Conservation (phyloP, 2,888 invertebrate species). For the Xanthorhoe spadicearia region DNA sequence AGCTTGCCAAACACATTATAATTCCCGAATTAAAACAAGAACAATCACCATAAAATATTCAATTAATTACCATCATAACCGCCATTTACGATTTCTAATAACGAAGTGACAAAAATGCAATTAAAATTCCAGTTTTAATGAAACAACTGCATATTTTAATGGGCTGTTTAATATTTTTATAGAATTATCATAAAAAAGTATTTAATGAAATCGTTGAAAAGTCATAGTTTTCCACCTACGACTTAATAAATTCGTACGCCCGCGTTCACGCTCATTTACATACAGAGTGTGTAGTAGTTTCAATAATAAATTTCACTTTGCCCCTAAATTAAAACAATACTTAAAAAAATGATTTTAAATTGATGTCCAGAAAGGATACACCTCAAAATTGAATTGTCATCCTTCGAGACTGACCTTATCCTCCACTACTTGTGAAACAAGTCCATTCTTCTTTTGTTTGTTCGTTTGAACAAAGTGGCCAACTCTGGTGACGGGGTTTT, state of each 20-base stretch:
- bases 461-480: too few species aligned
- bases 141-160: constrained; percentile 38
- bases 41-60: constrained; percentile 28
- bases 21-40: constrained; percentile 18
- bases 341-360: neutral
- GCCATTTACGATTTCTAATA: constrained; percentile 27
- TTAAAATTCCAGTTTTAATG: constrained; percentile 40
- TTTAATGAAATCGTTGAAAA: constrained; percentile 7
- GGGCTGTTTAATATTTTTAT: constrained; percentile 34
- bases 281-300: constrained; percentile 7
- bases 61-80: constrained; percentile 31
- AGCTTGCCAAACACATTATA: constrained; percentile 21
- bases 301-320: neutral
- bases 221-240: constrained; percentile 49
- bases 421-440: too few species aligned
- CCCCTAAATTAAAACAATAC: neutral
- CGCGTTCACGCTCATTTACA: constrained; percentile 69
- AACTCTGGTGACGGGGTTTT: too few species aligned
- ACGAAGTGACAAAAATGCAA: constrained; percentile 42
- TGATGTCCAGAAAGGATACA: too few species aligned
- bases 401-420: too few species aligned
- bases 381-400: too few species aligned
- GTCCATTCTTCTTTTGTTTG: too few species aligned
- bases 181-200: constrained; percentile 38
- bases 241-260: constrained; percentile 65